Evolutionary conservation across 2,797 vertebrate species (phyloP).

Genomic region (Cyprinella venusta): DNA sequence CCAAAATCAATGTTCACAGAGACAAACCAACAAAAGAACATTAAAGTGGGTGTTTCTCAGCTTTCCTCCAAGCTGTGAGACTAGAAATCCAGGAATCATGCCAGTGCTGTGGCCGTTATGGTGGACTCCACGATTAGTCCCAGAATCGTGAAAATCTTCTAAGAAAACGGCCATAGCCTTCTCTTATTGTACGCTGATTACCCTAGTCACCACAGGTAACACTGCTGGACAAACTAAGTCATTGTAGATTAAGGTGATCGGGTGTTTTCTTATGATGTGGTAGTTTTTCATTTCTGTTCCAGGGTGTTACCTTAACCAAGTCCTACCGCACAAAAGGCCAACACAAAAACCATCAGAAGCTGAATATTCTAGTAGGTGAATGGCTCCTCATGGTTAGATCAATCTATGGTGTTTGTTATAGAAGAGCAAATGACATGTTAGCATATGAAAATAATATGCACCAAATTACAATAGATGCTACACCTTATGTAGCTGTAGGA

Average conservation of each 20-base stretch:
- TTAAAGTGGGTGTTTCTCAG: constrained; percentile 55
- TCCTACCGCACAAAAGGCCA: too few species aligned
- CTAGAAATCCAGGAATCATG: constrained; percentile 25
- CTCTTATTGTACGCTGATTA: not conserved
- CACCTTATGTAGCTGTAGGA: not conserved
- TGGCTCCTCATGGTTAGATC: not conserved
- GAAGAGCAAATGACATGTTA: not conserved
- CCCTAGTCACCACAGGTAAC: not conserved
- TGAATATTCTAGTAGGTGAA: not conserved
- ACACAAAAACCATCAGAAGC: not conserved
- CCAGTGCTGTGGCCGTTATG: constrained; percentile 11
- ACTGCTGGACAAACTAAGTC: not conserved
- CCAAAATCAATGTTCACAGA: constrained; percentile 61
- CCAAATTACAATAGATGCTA: not conserved
- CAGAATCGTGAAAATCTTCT: not conserved
- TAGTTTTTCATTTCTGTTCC: not conserved
- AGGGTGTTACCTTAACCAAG: not conserved
- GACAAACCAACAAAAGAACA: constrained; percentile 55
- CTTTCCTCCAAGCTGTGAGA: constrained; percentile 53
- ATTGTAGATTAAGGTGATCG: not conserved
- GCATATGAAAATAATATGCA: not conserved
- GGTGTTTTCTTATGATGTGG: not conserved
- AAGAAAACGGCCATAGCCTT: not conserved
- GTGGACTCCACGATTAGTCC: not conserved
- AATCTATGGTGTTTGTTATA: not conserved